These are phyloP conservation scores for Proisotoma minuta DNA, from an alignment of 2,888 invertebrate genomes.

Conservation along the genomic window DNA sequence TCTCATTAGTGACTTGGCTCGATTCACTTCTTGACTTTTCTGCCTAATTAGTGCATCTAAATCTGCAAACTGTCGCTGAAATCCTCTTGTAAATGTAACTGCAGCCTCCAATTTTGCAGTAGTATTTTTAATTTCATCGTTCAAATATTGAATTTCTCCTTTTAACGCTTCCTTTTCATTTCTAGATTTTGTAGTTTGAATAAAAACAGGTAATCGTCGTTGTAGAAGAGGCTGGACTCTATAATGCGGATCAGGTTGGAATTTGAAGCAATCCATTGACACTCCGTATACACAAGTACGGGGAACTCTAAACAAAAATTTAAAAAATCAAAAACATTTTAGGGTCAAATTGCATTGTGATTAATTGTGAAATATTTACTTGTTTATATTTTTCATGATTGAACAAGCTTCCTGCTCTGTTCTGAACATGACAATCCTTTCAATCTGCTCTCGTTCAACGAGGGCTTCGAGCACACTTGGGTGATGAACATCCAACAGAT, in stretches of 20 bases:
- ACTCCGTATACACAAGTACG: neutral
- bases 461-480: conserved; percentile 75
- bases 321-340: neutral
- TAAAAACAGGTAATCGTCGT: neutral
- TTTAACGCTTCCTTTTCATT: conserved; percentile 5
- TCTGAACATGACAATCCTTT: conserved; percentile 70
- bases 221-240: neutral
- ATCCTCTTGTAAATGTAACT: neutral
- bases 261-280: conserved; percentile 4
- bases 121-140: neutral
- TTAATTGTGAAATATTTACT: neutral
- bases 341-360: neutral
- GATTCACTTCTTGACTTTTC: conserved; percentile 8
- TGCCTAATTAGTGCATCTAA: neutral
- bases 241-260: conserved; percentile 8
- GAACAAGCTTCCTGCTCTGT: conserved; percentile 63
- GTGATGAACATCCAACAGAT: conserved; percentile 68
- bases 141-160: neutral
- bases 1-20: neutral
- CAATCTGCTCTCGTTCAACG: conserved; percentile 72
- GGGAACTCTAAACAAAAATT: neutral
- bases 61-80: neutral
- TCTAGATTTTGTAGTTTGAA: conserved; percentile 7
- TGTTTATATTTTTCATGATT: conserved; percentile 58
- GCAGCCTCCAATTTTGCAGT: neutral